phyloP scores from a whole-genome alignment of 2,113 vertebrate species.

The Argyrosomus japonicus region DNA sequence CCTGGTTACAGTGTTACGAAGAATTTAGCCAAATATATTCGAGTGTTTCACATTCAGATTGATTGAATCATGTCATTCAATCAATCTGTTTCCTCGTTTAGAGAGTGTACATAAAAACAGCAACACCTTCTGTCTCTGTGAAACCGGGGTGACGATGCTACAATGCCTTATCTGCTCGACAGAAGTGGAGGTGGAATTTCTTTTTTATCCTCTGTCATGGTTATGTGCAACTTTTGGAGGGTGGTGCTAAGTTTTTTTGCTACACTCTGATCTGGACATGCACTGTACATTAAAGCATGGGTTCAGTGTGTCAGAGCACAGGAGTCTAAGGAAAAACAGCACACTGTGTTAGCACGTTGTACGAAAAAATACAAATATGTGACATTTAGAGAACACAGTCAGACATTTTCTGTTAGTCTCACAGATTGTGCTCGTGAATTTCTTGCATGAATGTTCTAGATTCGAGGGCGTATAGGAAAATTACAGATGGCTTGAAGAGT shows the following conservation, averaged over 20 bases:
- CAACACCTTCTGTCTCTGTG: slow-evolving; percentile 50
- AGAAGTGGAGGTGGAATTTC: slow-evolving; percentile 25
- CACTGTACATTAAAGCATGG: slow-evolving; percentile 34
- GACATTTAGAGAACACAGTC: slow-evolving; percentile 50
- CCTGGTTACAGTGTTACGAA: slow-evolving; percentile 44
- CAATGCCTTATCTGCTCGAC: slow-evolving; percentile 62
- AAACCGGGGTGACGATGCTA: slow-evolving; percentile 27
- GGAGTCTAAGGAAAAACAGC: slow-evolving; percentile 29
- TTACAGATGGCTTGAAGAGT: slow-evolving; percentile 27
- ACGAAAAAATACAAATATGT: slow-evolving; percentile 33
- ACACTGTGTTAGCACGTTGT: slow-evolving; percentile 44
- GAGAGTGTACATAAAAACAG: slow-evolving; percentile 51
- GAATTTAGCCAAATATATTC: slow-evolving; percentile 63
- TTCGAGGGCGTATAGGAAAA: slow-evolving; percentile 31
- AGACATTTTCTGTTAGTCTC: slow-evolving; percentile 40
- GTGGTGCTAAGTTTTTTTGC: slow-evolving; percentile 45
- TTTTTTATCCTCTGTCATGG: slow-evolving; percentile 4
- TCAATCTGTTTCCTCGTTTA: slow-evolving; percentile 15
- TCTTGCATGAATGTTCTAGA: slow-evolving; percentile 71
- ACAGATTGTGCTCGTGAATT: slow-evolving; percentile 58
- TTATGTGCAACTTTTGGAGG: slow-evolving; percentile 17
- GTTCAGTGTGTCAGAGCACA: slow-evolving; percentile 33
- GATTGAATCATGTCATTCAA: slow-evolving; percentile 7
- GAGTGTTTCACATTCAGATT: slow-evolving; percentile 38
- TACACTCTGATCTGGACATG: slow-evolving; percentile 52